Base-by-base conservation (phyloP, 2,888 invertebrate genomes). In the Ectobius pallidus region DNA sequence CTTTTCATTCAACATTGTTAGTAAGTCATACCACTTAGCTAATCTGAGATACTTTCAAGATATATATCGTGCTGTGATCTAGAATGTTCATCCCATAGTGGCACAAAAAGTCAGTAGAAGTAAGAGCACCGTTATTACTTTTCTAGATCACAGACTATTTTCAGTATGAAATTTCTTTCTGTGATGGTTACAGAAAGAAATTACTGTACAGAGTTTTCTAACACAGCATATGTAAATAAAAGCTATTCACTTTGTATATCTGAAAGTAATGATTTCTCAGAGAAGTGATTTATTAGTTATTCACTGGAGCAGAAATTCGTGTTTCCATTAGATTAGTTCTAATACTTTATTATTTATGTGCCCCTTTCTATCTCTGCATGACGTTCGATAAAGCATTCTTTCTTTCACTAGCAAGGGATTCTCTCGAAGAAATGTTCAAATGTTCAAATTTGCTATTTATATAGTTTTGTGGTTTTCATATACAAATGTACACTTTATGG, bases 241-340 rank as follows among this genome's bases (percentile, higher is more conserved):
- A n/a, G 11, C 11, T 34, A 34, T 11, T 7, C 34, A 34, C 34
- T 34, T n/a, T 34, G 34, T 34, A 25, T 32, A 58, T 58, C 4
- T 30, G 30, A 58, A 16, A 30, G 58, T 16, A n/a, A 58, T n/a
- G 27, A 11, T 58, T 58, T 58, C n/a, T 4, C 32, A n/a, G 58
- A 58, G 30, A 30, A 58, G 2, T 58, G 30, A 9, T 30, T 58
- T 58, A 30, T 25, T 52, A 30, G 32, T 58, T 14, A 16, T 58
- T 30, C 22, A n/a, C 7, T 58, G 3, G n/a, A 25, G 58, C 22
- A 4, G n/a, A 30, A 30, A 4, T 58, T 58, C 58, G 30, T 58
- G 58, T 58, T 58, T 27, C 58, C 27, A n/a, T 1, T 58, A 30
- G 32, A 30, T 58, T 58, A 58, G 58, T n/a, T 58, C 27, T n/a